A percentile compares a stretch with the other conserved stretches of the same genome.
Evolutionary conservation across 1,140 invertebrate genomes (phyloP).

Genomic region (Lasaia peninsularis): DNA sequence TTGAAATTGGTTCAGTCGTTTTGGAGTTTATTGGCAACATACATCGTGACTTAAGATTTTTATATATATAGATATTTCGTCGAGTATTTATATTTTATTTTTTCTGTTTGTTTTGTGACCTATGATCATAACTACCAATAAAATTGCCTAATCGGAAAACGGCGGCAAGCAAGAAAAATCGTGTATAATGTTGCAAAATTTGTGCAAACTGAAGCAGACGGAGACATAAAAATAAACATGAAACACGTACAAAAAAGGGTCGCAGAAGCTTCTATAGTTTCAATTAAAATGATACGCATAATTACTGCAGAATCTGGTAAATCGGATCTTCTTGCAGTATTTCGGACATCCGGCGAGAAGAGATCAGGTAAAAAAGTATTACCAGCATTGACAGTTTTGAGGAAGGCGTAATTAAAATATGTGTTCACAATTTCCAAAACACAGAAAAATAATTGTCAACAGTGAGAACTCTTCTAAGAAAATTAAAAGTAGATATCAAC

Average conservation of each 20-base stretch:
- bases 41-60: too few species aligned
- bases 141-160: not conserved
- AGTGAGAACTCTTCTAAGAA: not conserved
- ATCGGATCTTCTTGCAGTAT: not conserved
- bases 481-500: not conserved
- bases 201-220: not conserved
- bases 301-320: not conserved
- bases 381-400: not conserved
- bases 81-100: constrained; percentile 4
- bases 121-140: not conserved
- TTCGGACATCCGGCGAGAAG: not conserved
- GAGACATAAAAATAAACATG: not conserved
- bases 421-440: not conserved
- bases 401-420: not conserved
- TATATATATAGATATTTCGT: not conserved
- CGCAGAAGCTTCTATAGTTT: not conserved
- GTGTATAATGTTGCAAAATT: not conserved
- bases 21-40: too few species aligned
- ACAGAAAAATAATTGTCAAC: not conserved
- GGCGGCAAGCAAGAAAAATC: not conserved
- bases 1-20: too few species aligned
- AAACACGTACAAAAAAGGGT: not conserved
- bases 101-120: not conserved
- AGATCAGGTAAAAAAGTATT: not conserved
- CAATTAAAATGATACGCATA: not conserved